A percentile compares a stretch with the other conserved stretches of the same genome.
These are phyloP conservation scores for Atopsyche davidsoni DNA, from an alignment of 1,140 invertebrate genomes.

Conservation along the genomic window DNA sequence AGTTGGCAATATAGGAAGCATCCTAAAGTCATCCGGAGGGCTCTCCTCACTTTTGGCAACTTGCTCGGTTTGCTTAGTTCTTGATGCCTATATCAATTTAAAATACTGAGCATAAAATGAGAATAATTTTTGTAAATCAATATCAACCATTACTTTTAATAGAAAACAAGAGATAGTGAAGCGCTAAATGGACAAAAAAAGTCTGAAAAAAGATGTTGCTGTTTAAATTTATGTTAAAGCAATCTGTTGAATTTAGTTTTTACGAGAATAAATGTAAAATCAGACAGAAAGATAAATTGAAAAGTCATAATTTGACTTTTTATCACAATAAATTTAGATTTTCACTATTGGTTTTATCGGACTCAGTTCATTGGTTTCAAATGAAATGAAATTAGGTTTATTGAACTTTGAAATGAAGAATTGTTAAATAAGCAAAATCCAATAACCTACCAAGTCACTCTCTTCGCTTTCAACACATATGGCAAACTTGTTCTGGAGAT, in stretches of 20 bases:
- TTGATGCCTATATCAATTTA: neutral
- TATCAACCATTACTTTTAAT: neutral
- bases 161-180: neutral
- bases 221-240: too few species aligned
- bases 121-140: too few species aligned
- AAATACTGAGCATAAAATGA: neutral
- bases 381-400: neutral
- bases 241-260: too few species aligned
- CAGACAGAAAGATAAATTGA: neutral
- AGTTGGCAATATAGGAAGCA: constrained; percentile 30
- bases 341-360: neutral
- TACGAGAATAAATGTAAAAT: too few species aligned
- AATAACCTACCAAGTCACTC: constrained; percentile 29
- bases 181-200: neutral
- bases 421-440: neutral
- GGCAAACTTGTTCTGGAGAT: constrained; percentile 34
- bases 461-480: constrained; percentile 32
- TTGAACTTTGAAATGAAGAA: neutral
- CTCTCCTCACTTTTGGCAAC: neutral
- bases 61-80: neutral
- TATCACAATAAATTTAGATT: neutral
- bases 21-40: constrained; percentile 13
- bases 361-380: neutral
- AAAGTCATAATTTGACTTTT: neutral
- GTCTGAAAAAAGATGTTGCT: neutral